Conservation (phyloP, 1,140 invertebrate species). For the Gonioctena quinquepunctata region DNA sequence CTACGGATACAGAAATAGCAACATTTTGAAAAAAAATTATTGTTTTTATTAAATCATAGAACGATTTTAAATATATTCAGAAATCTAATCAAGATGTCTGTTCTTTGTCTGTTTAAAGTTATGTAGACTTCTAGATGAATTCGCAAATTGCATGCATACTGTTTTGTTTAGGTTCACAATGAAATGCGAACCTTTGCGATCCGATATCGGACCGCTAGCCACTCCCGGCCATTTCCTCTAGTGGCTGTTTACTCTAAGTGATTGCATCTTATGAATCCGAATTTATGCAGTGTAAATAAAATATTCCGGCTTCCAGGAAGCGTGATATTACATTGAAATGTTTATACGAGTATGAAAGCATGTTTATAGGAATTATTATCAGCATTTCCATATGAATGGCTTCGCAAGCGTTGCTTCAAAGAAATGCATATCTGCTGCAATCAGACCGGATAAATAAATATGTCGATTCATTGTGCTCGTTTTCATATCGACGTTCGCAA, state of each 20-base stretch:
- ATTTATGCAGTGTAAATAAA: constrained; percentile 9
- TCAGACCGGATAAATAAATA: neutral
- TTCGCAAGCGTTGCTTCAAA: neutral
- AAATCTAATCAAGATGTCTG: too few species aligned
- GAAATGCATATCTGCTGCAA: neutral
- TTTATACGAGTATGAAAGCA: neutral
- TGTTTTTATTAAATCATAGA: too few species aligned
- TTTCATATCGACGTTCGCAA: neutral
- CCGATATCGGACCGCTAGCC: neutral
- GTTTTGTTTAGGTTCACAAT: too few species aligned
- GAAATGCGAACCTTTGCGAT: too few species aligned
- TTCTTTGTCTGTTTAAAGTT: too few species aligned
- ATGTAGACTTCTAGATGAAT: too few species aligned
- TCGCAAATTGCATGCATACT: too few species aligned
- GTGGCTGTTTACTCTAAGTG: constrained; percentile 3
- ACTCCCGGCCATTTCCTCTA: neutral
- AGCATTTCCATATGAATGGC: neutral
- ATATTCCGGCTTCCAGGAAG: neutral
- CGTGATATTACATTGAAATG: neutral
- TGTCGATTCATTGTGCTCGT: neutral
- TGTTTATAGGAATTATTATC: neutral
- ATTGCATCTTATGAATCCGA: neutral
- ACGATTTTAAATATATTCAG: too few species aligned
- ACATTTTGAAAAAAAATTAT: too few species aligned
- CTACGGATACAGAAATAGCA: too few species aligned